Conservation (phyloP, 2,888 invertebrate species). For the Blera fallax region DNA sequence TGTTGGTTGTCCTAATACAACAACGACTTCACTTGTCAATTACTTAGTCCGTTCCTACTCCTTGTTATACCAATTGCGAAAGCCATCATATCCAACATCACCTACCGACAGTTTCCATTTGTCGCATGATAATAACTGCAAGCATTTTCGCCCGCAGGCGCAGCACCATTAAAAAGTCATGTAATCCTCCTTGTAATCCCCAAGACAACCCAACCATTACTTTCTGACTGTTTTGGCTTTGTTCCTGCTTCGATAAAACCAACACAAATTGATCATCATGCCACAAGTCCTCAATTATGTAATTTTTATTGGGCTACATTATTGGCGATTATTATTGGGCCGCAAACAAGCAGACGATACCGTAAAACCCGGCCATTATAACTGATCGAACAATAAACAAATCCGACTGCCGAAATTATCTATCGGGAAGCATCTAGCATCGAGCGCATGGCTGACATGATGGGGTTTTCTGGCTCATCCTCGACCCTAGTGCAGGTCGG, state of each 20-base stretch:
- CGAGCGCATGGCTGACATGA: background rate
- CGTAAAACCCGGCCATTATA: constrained; percentile 13
- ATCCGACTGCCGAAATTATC: constrained; percentile 55
- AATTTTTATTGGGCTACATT: constrained; percentile 71
- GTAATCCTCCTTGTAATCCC: constrained; percentile 49
- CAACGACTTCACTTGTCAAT: too few relatives aligned
- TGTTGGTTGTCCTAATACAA: too few relatives aligned
- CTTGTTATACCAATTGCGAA: constrained; percentile 20
- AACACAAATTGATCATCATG: constrained; percentile 65
- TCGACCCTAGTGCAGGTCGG: constrained; percentile 34
- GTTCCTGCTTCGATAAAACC: constrained; percentile 68
- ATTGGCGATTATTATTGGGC: constrained; percentile 51
- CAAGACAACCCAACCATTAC: constrained; percentile 6
- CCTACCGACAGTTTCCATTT: constrained; percentile 24
- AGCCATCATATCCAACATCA: constrained; percentile 10
- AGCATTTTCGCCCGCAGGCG: constrained; percentile 10
- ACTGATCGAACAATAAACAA: constrained; percentile 60
- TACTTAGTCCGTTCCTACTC: too few relatives aligned
- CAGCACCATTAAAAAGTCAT: constrained; percentile 55
- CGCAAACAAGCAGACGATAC: background rate
- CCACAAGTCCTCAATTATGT: constrained; percentile 69
- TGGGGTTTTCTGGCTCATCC: constrained; percentile 20
- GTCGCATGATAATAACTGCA: constrained; percentile 44
- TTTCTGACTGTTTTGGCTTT: constrained; percentile 24
- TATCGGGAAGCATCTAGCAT: constrained; percentile 5